These are phyloP conservation scores for Zoanthus sansibaricus DNA, from an alignment of 92 coral and sea anemone genomes.

Conservation along the genomic window DNA sequence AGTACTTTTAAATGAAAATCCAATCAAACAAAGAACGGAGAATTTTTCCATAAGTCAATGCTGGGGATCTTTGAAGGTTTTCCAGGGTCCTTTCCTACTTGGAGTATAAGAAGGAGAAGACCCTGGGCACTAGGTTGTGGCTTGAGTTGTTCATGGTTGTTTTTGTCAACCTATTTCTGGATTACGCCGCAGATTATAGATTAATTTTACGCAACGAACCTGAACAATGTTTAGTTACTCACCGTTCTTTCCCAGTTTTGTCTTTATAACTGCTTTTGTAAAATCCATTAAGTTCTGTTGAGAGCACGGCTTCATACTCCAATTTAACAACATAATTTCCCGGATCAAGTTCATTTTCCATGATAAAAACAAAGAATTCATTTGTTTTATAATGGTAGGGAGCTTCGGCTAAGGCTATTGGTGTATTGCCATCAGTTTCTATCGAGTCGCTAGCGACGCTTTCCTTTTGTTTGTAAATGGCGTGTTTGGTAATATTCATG, in stretches of 20 bases:
- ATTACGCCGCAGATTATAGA: no score
- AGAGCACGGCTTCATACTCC: slow-evolving; percentile 69
- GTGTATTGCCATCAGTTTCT: slow-evolving; percentile 38
- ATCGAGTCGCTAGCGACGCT: slow-evolving; percentile 42
- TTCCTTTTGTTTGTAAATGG: slow-evolving; percentile 47
- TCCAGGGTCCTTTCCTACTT: no score
- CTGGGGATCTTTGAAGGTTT: no score
- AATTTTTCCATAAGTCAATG: no score
- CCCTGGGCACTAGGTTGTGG: no score
- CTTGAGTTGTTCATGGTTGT: no score
- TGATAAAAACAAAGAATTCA: slow-evolving; percentile 74
- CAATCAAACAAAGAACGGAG: no score
- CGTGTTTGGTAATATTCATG: slow-evolving; percentile 67
- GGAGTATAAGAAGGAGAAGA: no score
- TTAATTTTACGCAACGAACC: background rate
- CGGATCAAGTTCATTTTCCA: slow-evolving; percentile 57
- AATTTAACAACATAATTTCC: slow-evolving; percentile 73
- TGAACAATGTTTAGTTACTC: background rate
- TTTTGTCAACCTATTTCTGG: no score
- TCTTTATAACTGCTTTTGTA: slow-evolving; percentile 80
- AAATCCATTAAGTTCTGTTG: slow-evolving; percentile 82
- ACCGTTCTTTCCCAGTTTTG: slow-evolving; percentile 70
- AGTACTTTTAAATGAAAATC: no score
- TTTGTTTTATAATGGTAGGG: slow-evolving; percentile 65
- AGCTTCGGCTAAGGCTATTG: slow-evolving; percentile 50